These are phyloP conservation scores for Zaprionus gabonicus DNA, from an alignment of 1,140 invertebrate genomes.

Conservation along the genomic window DNA sequence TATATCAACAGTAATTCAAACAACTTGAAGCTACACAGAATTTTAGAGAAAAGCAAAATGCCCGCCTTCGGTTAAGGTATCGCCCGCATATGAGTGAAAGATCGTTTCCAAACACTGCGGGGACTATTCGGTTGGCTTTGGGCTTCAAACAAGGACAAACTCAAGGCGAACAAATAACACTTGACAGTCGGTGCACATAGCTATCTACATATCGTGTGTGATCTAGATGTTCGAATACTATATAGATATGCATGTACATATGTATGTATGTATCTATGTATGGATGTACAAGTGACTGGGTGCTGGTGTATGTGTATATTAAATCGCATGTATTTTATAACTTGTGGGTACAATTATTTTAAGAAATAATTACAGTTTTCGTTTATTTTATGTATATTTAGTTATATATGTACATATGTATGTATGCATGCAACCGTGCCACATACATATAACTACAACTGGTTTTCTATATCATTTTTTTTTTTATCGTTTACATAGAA, in stretches of 20 bases:
- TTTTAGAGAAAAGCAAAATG: not conserved
- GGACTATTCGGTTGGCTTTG: not conserved
- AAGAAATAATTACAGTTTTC: conserved; percentile 76
- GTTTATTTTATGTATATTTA: conserved; percentile 47
- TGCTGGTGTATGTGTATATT: conserved; percentile 37
- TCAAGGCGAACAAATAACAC: conserved; percentile 29
- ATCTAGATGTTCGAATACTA: not conserved
- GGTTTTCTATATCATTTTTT: conserved; percentile 13
- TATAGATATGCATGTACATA: conserved; percentile 2
- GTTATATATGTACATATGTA: conserved; percentile 22
- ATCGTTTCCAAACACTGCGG: conserved; percentile 1
- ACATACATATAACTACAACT: conserved; percentile 48
- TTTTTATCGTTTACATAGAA: conserved; percentile 49
- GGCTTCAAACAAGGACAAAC: conserved; percentile 30
- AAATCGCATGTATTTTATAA: conserved; percentile 66
- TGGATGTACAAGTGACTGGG: not conserved
- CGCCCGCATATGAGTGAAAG: not conserved
- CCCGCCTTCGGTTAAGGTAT: not conserved
- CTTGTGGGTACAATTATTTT: conserved; percentile 72
- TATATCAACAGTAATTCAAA: not conserved
- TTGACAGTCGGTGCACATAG: conserved; percentile 1
- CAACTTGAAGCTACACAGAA: not conserved
- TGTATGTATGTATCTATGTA: conserved; percentile 7
- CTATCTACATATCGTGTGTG: not conserved
- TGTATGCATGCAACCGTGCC: conserved; percentile 35